Evolutionary conservation across 2,113 vertebrate genomes (phyloP).

Genomic region (Neolamprologus kungweensis): DNA sequence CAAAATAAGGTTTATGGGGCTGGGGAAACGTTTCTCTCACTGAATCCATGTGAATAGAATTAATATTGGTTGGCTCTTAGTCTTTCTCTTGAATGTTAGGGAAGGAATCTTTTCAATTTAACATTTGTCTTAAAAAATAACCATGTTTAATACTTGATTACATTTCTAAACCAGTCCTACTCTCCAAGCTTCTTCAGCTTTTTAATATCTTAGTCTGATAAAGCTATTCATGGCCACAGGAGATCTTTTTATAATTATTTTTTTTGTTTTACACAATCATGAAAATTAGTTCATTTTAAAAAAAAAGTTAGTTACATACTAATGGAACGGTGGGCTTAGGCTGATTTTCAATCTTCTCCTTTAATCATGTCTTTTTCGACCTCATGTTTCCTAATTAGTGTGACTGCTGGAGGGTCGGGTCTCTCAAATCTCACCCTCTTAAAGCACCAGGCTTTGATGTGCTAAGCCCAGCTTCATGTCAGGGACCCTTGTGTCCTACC

Average conservation of each 20-base stretch:
- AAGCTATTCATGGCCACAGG: accelerated
- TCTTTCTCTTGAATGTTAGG: neutral
- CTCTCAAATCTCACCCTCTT: neutral
- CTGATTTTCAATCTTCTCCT: neutral
- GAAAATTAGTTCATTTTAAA: accelerated
- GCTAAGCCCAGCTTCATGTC: neutral
- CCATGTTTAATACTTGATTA: neutral
- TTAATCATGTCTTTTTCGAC: accelerated
- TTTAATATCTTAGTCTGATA: neutral
- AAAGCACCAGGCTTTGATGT: neutral
- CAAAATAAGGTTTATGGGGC: neutral
- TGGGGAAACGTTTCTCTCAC: accelerated
- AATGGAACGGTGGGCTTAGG: neutral
- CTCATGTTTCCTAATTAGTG: neutral
- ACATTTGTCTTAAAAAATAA: neutral
- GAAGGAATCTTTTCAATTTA: neutral
- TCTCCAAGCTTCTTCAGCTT: neutral
- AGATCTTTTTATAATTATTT: neutral
- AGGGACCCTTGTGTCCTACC: neutral
- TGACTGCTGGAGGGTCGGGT: neutral
- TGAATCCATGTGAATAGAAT: neutral
- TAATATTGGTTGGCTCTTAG: neutral
- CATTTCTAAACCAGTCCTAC: neutral
- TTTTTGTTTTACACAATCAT: neutral
- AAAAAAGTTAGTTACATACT: neutral